Evolutionary conservation across 2,113 vertebrate genomes (phyloP), one percentile per base, ranked within the genome.

Genomic region (Willisornis vidua): DNA sequence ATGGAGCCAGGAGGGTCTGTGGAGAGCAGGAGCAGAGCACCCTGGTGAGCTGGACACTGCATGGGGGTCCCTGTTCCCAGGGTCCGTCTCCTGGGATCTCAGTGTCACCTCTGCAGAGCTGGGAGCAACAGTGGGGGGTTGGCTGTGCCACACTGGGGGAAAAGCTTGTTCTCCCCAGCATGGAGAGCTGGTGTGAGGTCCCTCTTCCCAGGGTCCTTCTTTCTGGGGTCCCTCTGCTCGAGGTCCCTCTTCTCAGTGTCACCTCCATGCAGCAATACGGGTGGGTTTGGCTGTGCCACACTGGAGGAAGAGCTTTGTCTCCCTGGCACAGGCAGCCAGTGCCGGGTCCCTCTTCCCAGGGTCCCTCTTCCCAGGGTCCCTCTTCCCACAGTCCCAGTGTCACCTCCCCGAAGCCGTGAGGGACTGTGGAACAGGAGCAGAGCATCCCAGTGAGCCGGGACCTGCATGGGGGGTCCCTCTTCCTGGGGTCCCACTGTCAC

Each of bases 41-140:
- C 48, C 22, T 11, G 12, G 48, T 49, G 22, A 49, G 23, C 48
- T 49, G 48, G 48, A 13, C 22, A 24, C 48, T 49, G 23, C 48
- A 49, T 24, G 48, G 20, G 14, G 2, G 4, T 43, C 13, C 39
- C 20, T 45, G 9, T 65, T 65, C 41, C 14, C 20, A 6, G 13
- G 18, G 35, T 15, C 12, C 7, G 33, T 59, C 25, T 48, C 31
- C 15, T 18, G 2, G 11, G 12, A 5, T 55, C 28, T n/a, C 62
- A 3, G 7, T 31, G 77, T 37, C 41, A 31, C 41, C 20, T 37
- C 20, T 39, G 2, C 0, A 2, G 51, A 3, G 20, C 41, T 10
- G 10, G 41, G 41, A 46, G 5, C 2, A 26, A 11, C 51, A 37
- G 4, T 0, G 62, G 7, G 29, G 51, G 51, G 9, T 35, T 6